phyloP scores from a whole-genome alignment of 2,797 vertebrate genomes.

The Peromyscus nudipes region DNA sequence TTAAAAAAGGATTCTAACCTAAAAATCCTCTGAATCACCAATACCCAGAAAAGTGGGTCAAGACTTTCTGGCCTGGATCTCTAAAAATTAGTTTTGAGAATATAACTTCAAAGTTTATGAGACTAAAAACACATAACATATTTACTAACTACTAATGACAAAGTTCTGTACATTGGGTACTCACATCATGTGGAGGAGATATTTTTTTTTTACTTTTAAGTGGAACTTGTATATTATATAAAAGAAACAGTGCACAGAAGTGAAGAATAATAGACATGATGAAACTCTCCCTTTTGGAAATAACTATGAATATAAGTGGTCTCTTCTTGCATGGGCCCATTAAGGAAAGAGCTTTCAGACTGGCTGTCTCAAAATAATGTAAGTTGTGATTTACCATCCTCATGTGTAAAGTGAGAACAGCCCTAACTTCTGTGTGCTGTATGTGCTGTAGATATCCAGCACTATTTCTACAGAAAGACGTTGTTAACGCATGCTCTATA shows the following conservation, averaged over 20 bases:
- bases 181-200: neutral
- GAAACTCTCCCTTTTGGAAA: neutral
- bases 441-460: neutral
- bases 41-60: neutral
- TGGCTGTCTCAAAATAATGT: neutral
- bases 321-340: neutral
- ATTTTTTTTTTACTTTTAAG: conserved; percentile 32
- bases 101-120: neutral
- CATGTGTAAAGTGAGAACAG: conserved; percentile 19
- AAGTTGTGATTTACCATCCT: neutral
- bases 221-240: neutral
- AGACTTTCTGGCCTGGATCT: neutral
- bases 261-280: neutral
- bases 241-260: neutral
- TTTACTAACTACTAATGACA: neutral
- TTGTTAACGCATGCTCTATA: neutral
- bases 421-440: neutral
- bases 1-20: conserved; percentile 35
- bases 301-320: neutral
- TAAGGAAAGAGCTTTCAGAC: conserved; percentile 29
- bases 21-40: neutral
- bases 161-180: neutral
- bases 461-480: neutral
- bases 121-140: neutral
- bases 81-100: neutral